Evolutionary conservation across 2,888 invertebrate genomes (phyloP).

Genomic region (Acrocyrtus sp.): DNA sequence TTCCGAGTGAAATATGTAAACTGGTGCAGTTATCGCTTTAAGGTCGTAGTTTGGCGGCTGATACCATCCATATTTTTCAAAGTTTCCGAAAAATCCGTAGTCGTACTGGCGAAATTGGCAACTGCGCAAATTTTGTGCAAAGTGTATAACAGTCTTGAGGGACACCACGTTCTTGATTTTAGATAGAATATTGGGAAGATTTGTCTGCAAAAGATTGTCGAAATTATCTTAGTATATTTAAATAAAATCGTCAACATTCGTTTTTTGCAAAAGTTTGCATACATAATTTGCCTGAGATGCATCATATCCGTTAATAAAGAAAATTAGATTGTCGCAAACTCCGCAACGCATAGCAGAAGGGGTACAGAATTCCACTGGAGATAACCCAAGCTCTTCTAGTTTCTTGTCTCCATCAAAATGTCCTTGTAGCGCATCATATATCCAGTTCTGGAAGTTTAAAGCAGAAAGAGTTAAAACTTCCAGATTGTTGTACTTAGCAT

Average conservation of each 20-base stretch:
- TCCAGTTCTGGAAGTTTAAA: constrained; percentile 11
- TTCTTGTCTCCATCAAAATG: constrained; percentile 28
- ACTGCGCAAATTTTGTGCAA: constrained; percentile 26
- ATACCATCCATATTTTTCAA: constrained; percentile 11
- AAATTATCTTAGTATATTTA: too few species aligned
- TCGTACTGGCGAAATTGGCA: constrained; percentile 33
- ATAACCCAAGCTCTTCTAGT: neutral
- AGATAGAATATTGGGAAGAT: constrained; percentile 25
- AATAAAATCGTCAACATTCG: too few species aligned
- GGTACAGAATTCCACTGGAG: constrained; percentile 20
- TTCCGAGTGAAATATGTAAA: constrained; percentile 22
- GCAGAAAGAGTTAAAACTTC: neutral
- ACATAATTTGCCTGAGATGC: constrained; percentile 31
- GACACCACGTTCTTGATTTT: constrained; percentile 23
- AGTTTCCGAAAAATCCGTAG: constrained; percentile 22
- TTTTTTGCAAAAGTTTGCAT: too few species aligned
- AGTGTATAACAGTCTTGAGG: constrained; percentile 22
- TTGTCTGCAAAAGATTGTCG: constrained; percentile 16
- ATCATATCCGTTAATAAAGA: constrained; percentile 16
- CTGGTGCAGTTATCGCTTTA: constrained; percentile 13
- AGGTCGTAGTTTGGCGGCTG: constrained; percentile 23
- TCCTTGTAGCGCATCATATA: constrained; percentile 20
- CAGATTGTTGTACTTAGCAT: neutral
- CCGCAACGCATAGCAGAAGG: constrained; percentile 6
- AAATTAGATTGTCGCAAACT: constrained; percentile 33